Base-by-base conservation (phyloP, 2,113 vertebrate species). In the Cephalopholis sonnerati region DNA sequence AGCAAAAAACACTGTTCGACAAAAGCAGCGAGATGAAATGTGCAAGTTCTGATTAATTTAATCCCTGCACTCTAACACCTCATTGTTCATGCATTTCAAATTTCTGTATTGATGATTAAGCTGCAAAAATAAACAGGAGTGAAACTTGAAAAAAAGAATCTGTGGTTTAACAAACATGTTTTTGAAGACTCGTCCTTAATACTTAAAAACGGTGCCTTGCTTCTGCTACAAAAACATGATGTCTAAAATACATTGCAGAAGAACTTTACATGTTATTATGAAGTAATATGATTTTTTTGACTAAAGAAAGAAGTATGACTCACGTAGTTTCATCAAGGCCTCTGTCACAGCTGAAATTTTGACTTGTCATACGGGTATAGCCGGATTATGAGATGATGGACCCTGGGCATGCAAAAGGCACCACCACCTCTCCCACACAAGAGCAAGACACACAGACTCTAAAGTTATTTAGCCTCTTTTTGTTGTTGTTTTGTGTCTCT, bases 81-180 rank as follows among this genome's bases (percentile, higher is more conserved):
- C 25, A 36, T 58, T 29, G 22, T 46, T 70, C 25, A 58, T 48
- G 61, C 36, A 46, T 53, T 68, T 81, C 27, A 81, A 20, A 48
- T 39, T 51, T 41, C 41, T 25, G 41, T 2, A 55, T 18, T 51
- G 32, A 44, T 44, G 54, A 67, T 66, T 64, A 63, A 55, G 25
- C 59, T 48, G 6, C 27, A 50, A 39, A 66, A 58, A 48, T 32
- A 48, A 55, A 50, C 7, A n/a, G 32, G 51, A 63, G 12, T 46
- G 53, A 54, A 72, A 57, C 5, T 15, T 77, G 11, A 9, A 48
- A 36, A n/a, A 32, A n/a, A 20, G 13, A 12, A 25, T 36, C 32
- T 36, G 13, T 20, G 1, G 4, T 7, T 12, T 48, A 48, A n/a
- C 10, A 48, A 22, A 65, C 24, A 32, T 54, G 32, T 32, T 46